Percentiles rank a stretch among this genome's conserved stretches.
Conservation (phyloP, 2,113 vertebrate species). For the Callaeas wilsoni region DNA sequence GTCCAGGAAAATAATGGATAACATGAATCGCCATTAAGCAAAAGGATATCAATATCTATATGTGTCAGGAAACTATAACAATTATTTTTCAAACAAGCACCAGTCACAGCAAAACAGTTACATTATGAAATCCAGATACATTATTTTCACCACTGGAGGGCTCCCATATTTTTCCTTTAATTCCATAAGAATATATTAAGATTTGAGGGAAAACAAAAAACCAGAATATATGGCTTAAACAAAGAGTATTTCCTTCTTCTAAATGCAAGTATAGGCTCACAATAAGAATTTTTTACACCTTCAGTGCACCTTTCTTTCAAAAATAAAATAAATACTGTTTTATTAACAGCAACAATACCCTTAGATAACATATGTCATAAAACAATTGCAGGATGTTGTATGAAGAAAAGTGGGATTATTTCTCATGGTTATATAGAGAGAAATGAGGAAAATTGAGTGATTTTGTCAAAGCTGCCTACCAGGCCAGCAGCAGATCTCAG, state of each 20-base stretch:
- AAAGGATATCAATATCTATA: not conserved
- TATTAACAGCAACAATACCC: not conserved
- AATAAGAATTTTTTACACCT: not conserved
- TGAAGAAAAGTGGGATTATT: not conserved
- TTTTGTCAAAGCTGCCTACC: not conserved
- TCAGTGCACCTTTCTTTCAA: not conserved
- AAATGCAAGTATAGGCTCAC: not conserved
- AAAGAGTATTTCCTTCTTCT: not conserved
- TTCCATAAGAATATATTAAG: not conserved
- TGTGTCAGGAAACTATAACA: not conserved
- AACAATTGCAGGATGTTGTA: not conserved
- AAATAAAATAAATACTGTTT: not conserved
- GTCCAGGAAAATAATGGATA: not conserved
- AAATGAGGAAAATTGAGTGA: not conserved
- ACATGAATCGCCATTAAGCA: not conserved
- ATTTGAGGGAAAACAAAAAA: not conserved
- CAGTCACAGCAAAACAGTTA: not conserved
- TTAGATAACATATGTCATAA: not conserved
- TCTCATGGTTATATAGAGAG: not conserved
- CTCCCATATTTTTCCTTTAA: conserved; percentile 60
- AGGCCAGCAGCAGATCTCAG: not conserved
- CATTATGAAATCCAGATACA: conserved; percentile 3
- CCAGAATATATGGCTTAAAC: not conserved
- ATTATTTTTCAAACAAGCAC: not conserved
- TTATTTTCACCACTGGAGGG: conserved; percentile 66